Percentiles rank a stretch among this genome's conserved stretches.
Evolutionary conservation across 2,797 vertebrate genomes (phyloP).

Genomic region (Lates japonicus): DNA sequence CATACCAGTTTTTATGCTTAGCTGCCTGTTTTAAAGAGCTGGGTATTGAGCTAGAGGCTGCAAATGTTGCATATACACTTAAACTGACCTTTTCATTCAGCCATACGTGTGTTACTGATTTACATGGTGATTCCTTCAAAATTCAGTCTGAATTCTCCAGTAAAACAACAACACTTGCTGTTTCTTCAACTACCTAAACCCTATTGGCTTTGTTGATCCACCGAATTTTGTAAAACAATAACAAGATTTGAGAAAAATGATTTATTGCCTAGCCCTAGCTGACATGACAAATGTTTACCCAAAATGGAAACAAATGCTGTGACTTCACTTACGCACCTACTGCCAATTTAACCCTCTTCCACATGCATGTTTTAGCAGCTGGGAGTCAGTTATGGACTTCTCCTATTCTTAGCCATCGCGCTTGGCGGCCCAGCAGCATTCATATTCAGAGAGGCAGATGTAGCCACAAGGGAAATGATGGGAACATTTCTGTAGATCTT

Average conservation of each 20-base stretch:
- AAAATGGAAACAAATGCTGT: conserved; percentile 4
- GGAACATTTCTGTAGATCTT: conserved; percentile 56
- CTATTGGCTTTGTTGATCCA: background rate
- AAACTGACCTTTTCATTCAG: background rate
- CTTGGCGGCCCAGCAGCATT: conserved; percentile 40
- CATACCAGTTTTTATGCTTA: conserved; percentile 15
- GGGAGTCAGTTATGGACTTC: conserved; percentile 8
- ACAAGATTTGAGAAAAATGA: background rate
- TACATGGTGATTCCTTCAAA: background rate
- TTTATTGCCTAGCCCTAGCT: background rate
- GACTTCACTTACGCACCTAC: background rate
- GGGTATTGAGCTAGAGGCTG: conserved; percentile 7
- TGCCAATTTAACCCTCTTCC: conserved; percentile 22
- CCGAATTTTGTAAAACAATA: background rate
- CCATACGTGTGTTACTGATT: background rate
- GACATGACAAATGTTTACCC: background rate
- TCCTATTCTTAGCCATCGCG: conserved; percentile 11
- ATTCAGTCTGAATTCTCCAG: background rate
- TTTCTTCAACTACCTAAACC: background rate
- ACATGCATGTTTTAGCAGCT: conserved; percentile 26
- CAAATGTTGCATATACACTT: background rate
- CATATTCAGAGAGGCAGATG: conserved; percentile 53
- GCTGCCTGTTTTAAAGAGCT: conserved; percentile 13
- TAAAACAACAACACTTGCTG: background rate
- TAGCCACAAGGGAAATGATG: conserved; percentile 50